Percentiles rank a stretch among this genome's conserved stretches.
These are phyloP conservation scores for Periphyllus acericola DNA, from an alignment of 2,888 invertebrate genomes.

Conservation along the genomic window DNA sequence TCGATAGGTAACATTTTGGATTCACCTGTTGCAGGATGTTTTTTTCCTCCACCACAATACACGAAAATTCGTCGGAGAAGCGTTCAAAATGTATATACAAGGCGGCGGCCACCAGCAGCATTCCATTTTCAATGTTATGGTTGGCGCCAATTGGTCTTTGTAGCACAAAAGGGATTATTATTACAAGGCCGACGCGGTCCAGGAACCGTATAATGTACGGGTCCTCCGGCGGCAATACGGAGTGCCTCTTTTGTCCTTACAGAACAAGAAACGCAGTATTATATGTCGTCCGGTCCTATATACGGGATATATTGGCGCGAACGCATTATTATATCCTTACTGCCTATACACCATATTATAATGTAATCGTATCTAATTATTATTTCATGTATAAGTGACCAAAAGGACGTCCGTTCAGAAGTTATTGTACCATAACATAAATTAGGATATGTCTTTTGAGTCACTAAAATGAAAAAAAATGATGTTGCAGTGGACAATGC, in stretches of 20 bases:
- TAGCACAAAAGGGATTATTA: slow-evolving; percentile 56
- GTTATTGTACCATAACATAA: slow-evolving; percentile 41
- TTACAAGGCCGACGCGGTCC: slow-evolving; percentile 57
- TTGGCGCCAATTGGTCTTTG: slow-evolving; percentile 62
- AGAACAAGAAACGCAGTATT: slow-evolving; percentile 20
- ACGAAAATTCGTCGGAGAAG: neutral
- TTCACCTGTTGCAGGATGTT: slow-evolving; percentile 36
- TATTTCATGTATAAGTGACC: slow-evolving; percentile 8
- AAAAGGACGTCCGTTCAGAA: slow-evolving; percentile 52
- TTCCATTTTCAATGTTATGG: slow-evolving; percentile 52
- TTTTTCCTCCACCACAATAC: neutral
- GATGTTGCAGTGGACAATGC: neutral
- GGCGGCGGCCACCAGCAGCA: slow-evolving; percentile 19
- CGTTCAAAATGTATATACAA: slow-evolving; percentile 4
- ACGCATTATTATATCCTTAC: slow-evolving; percentile 30
- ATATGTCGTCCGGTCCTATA: slow-evolving; percentile 23
- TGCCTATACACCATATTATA: neutral
- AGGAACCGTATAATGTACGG: slow-evolving; percentile 33
- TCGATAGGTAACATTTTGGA: slow-evolving; percentile 34
- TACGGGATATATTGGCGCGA: slow-evolving; percentile 21
- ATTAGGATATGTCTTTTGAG: slow-evolving; percentile 26
- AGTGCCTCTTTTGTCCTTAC: slow-evolving; percentile 29
- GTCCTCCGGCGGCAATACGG: neutral
- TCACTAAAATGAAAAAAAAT: slow-evolving; percentile 1
- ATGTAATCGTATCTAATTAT: slow-evolving; percentile 30